Evolutionary conservation across 37 sponge, comb jelly and placozoan species (phyloP).

Genomic region (Hexactinellida sp.): DNA sequence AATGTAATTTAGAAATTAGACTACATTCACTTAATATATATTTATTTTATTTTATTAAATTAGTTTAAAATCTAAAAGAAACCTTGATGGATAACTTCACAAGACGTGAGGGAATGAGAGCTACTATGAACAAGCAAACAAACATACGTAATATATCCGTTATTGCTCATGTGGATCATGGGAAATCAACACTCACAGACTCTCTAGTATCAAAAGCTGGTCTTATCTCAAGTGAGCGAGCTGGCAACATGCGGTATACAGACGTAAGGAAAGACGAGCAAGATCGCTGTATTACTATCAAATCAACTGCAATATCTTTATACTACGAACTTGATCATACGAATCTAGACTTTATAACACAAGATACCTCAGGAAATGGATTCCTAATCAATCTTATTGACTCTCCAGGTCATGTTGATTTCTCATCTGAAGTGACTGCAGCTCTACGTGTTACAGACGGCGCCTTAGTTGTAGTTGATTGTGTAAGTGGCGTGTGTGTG

Average conservation of each 20-base stretch:
- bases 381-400: slow-evolving; percentile 99
- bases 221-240: slow-evolving; percentile 74
- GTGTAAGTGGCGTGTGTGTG: slow-evolving; percentile 94
- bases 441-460: slow-evolving; percentile 98
- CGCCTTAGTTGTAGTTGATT: slow-evolving; percentile 99
- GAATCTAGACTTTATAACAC: slow-evolving; percentile 56
- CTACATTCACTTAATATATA: too few species aligned
- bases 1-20: too few species aligned
- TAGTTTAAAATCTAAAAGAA: too few species aligned
- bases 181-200: slow-evolving; percentile 95
- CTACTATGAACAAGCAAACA: slow-evolving; percentile 87
- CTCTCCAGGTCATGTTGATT: slow-evolving; percentile 97
- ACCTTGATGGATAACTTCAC: background rate
- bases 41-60: too few species aligned
- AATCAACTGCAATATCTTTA: slow-evolving; percentile 89
- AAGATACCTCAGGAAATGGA: slow-evolving; percentile 73
- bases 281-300: slow-evolving; percentile 98
- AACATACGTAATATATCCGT: slow-evolving; percentile 99
- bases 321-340: slow-evolving; percentile 82
- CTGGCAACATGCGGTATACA: slow-evolving; percentile 86
- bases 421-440: slow-evolving; percentile 94
- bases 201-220: slow-evolving; percentile 94
- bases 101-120: slow-evolving; percentile 41
- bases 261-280: slow-evolving; percentile 97
- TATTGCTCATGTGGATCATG: slow-evolving; percentile 98